A percentile compares a stretch with the other conserved stretches of the same genome.
Evolutionary conservation across 2,888 invertebrate genomes (phyloP).

Genomic region (Clistopyga incitator): DNA sequence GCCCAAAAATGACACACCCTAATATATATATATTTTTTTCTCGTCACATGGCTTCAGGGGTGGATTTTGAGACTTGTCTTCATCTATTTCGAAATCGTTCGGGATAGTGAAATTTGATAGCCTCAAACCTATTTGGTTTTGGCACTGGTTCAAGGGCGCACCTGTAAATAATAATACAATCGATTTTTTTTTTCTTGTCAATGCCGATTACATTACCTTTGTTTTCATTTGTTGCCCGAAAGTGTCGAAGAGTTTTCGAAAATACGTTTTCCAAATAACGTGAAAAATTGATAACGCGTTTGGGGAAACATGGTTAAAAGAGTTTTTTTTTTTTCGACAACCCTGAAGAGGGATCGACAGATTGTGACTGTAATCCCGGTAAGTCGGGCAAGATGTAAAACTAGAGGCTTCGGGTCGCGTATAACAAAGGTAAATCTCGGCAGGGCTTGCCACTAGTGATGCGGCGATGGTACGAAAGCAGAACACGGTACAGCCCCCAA

Average conservation of each 20-base stretch:
- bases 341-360: not conserved
- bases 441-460: slow-evolving; percentile 21
- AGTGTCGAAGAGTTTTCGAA: not conserved
- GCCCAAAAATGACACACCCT: no score
- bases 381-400: slow-evolving; percentile 60
- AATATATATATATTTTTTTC: no score
- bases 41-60: slow-evolving; percentile 25
- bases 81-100: not conserved
- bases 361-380: slow-evolving; percentile 55
- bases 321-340: slow-evolving; percentile 37
- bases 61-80: not conserved
- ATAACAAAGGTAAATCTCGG: slow-evolving; percentile 67
- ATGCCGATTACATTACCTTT: no score
- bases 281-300: not conserved
- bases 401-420: slow-evolving; percentile 70
- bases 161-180: not conserved
- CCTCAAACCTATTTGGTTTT: not conserved
- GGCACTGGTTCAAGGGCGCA: not conserved
- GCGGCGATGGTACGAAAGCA: slow-evolving; percentile 23
- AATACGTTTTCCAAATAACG: not conserved
- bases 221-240: no score
- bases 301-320: slow-evolving; percentile 21
- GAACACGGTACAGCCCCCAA: slow-evolving; percentile 48
- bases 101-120: not conserved
- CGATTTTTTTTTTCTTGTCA: not conserved